These are phyloP conservation scores for Ovibos moschatus DNA, from an alignment of 2,113 vertebrate genomes.

Conservation along the genomic window DNA sequence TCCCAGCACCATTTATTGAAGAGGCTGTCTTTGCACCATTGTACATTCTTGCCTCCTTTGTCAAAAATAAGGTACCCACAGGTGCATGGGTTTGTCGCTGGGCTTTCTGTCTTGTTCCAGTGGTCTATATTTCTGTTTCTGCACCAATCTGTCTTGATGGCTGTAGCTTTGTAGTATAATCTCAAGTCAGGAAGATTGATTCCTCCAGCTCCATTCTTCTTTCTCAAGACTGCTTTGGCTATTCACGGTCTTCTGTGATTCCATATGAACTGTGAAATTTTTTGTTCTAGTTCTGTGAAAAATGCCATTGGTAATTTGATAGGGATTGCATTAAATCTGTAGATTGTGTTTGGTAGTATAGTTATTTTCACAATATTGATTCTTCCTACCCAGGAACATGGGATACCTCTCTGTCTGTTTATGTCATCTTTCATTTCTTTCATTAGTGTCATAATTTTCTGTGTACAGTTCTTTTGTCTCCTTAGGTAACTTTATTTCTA, in stretches of 20 bases:
- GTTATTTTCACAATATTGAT: background rate
- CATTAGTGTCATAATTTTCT: background rate
- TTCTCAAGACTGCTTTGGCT: background rate
- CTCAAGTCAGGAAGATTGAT: background rate
- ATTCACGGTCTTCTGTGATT: background rate
- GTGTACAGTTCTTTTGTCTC: background rate
- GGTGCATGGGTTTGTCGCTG: background rate
- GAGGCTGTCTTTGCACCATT: background rate
- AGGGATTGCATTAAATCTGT: background rate
- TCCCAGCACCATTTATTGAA: background rate
- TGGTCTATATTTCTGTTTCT: background rate
- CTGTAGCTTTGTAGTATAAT: background rate
- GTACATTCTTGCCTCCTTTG: background rate
- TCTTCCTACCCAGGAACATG: background rate
- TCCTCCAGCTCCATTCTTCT: background rate
- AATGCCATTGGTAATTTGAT: background rate
- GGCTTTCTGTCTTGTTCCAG: background rate
- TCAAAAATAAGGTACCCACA: background rate
- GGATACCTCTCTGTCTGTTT: background rate
- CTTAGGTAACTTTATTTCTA: background rate
- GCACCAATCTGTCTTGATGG: background rate
- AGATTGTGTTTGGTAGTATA: background rate
- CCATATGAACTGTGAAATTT: background rate
- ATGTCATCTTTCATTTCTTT: background rate
- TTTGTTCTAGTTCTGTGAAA: background rate